These are phyloP conservation scores for Promerops cafer DNA, from an alignment of 2,113 vertebrate genomes.

Conservation along the genomic window DNA sequence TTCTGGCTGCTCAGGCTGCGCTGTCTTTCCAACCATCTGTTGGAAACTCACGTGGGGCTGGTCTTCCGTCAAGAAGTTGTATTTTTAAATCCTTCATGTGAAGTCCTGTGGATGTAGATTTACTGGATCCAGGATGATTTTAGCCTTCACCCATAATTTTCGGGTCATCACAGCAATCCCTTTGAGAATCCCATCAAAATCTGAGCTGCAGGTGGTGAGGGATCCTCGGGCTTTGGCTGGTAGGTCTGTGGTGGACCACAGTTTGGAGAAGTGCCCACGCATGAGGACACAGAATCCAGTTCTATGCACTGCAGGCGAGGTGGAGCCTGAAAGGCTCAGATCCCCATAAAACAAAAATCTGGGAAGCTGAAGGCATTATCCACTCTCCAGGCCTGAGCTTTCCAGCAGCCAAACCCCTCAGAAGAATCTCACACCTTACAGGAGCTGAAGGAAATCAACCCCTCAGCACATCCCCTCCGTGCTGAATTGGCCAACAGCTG, in stretches of 20 bases:
- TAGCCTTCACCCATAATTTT: background rate
- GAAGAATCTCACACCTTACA: background rate
- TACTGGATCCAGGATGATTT: background rate
- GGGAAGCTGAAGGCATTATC: background rate
- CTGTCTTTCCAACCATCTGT: background rate
- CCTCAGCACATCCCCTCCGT: background rate
- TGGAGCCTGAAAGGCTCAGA: background rate
- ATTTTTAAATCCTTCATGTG: background rate
- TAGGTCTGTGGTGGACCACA: background rate
- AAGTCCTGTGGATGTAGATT: background rate
- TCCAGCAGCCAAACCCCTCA: background rate
- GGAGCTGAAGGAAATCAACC: background rate
- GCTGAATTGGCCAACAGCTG: background rate
- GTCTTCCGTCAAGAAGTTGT: background rate
- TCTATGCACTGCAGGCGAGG: background rate
- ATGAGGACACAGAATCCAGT: background rate
- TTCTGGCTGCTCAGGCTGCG: rapidly evolving
- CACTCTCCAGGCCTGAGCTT: background rate
- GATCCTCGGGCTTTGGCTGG: background rate
- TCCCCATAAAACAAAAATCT: background rate
- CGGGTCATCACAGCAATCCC: background rate
- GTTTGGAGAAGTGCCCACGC: rapidly evolving
- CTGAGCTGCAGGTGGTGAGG: background rate
- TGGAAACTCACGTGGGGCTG: background rate
- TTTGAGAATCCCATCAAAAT: background rate